Conservation (phyloP, 2,888 invertebrate genomes). For the Drosophila cracens region DNA sequence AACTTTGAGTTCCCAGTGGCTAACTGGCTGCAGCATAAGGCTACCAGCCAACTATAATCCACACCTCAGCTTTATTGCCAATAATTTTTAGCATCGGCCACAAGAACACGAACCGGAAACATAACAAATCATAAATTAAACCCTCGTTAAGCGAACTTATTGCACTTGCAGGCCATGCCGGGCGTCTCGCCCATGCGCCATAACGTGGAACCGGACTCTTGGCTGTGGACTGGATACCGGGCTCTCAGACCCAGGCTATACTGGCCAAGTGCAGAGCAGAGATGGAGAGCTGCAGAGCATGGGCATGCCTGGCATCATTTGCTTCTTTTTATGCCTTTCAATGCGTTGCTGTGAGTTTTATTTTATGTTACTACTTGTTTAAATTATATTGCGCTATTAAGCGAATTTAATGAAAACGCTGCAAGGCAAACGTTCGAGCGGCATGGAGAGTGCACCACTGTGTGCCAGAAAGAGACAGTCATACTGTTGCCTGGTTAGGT, state of each 20-base stretch:
- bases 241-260: constrained; percentile 17
- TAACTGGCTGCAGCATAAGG: constrained; percentile 31
- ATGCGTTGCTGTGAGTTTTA: constrained; percentile 79
- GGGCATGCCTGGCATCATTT: constrained; percentile 64
- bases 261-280: not conserved
- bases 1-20: constrained; percentile 38
- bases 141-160: constrained; percentile 84
- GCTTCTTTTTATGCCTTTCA: constrained; percentile 71
- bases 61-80: constrained; percentile 79
- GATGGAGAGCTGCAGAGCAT: not conserved
- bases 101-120: constrained; percentile 83
- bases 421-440: constrained; percentile 59
- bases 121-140: constrained; percentile 85
- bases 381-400: constrained; percentile 83
- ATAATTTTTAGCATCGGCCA: constrained; percentile 74
- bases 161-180: constrained; percentile 66
- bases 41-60: constrained; percentile 77
- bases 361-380: constrained; percentile 81
- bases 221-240: not conserved
- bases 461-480: constrained; percentile 7
- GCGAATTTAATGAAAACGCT: constrained; percentile 83
- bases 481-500: constrained; percentile 62
- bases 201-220: constrained; percentile 51
- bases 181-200: constrained; percentile 74
- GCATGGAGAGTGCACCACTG: constrained; percentile 4